Base-by-base conservation (phyloP, 2,797 vertebrate species). In the Chaetodon trifasciatus region DNA sequence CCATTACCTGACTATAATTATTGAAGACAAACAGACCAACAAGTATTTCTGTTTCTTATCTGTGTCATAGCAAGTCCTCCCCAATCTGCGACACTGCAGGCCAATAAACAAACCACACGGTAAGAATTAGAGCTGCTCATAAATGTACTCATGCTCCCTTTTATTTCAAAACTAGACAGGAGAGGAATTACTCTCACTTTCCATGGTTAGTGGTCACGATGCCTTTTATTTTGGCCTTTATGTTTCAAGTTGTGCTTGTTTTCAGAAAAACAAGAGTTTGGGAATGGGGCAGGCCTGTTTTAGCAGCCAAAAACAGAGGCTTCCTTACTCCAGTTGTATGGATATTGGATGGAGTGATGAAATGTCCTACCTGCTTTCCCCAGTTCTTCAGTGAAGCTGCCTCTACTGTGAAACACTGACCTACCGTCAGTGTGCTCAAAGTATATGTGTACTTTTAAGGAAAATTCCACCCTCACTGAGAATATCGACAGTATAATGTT, bases 311-410 rank as follows among this genome's bases (percentile, higher is more conserved):
- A 23, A 92, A 87, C 91, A 91, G 92, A 90, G 88, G 88, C 88
- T 83, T 91, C 86, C 84, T 87, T 81, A 86, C 85, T 91, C 84
- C 81, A 86, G 82, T 80, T 89, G 90, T 93, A 89, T 94, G 89
- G 84, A 90, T 93, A 88, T 88, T 86, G 88, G 88, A 93, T 86
- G 88, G 93, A 93, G 88, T 92, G 84, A 78, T 90, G 82, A 93
- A 88, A 90, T 74, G 73, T 82, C 88, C 90, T 84, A 88, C 81
- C 81, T 86, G 83, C 81, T 87, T 85, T 83, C 72, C 88, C 78
- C 76, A 39, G 61, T 85, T 83, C 74, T 77, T 65, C 56, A 64
- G 69, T 88, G 81, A 89, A 83, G 69, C 88, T 82, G 81, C 52
- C 71, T 84, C 63, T 46, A 60, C 66, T 49, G 53, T 64, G 32